Base-by-base conservation (phyloP, 2,797 vertebrate species). In the Martes flavigula region DNA sequence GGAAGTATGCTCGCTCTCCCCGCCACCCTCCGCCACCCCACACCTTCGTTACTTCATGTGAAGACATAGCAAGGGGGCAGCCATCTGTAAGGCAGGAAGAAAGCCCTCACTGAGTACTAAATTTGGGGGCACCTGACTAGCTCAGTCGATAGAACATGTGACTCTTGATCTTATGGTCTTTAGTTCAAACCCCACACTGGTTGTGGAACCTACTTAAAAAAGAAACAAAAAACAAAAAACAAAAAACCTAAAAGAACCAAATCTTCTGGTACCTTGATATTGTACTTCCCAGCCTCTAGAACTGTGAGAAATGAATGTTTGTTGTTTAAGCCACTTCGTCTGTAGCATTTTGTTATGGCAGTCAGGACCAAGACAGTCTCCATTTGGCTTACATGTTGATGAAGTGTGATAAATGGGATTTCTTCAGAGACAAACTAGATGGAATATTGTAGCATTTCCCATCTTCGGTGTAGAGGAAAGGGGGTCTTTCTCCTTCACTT, bases 41-140 rank as follows among this genome's bases (percentile, higher is more conserved):
- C 27, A 1, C 7, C 2, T 46, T 15, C n/a, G 2, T 35, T n/a
- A 68, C 21, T n/a, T 48, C 14, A 1, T 3, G 5, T 73, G 32
- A 84, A 10, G 18, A 56, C 48, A 20, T 5, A 32, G 30, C 7
- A 85, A 94, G 81, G 64, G 30, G 51, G 6, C 1, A 30, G 7
- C 54, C 48, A 18, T 84, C 38, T 81, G 12, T 21, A n/a, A 30
- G 1, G 1, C 32, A 48, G 23, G 6, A 86, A 17, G 4, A 51
- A 48, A 3, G 32, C 14, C 54, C 35, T 73, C 30, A 72, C 23
- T 7, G 27, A 38, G 15, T 68, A 75, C 20, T 73, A 40, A n/a
- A 77, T 48, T 27, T 77, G 73, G 27, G 27, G 27, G 2, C 2
- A 10, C 27, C 27, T 48, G 8, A 2, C 43, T 32, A 4, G 43